Base-by-base conservation (phyloP, 2,113 vertebrate genomes). In the Bostrychus sinensis region DNA sequence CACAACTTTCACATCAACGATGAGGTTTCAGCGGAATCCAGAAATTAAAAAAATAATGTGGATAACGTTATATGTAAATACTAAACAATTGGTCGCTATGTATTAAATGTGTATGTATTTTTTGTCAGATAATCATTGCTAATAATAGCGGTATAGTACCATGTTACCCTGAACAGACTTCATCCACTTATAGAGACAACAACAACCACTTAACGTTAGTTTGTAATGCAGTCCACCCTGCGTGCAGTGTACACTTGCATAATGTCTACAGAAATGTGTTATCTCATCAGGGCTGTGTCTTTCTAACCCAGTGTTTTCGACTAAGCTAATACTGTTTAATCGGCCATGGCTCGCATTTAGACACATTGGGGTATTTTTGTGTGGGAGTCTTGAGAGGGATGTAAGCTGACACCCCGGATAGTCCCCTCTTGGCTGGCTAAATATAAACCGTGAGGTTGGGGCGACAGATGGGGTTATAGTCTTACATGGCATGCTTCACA, bases 331-430 rank as follows among this genome's bases (percentile, higher is more conserved):
- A 9, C n/a, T 45, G 37, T 39, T 14, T 14, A 39, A 39, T 12
- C 5, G 14, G n/a, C 13, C 5, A 26, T 23, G 54, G 62, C 25
- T 26, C 57, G 37, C 30, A 12, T 25, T 71, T 13, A 22, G 56
- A 19, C 43, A 51, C 71, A 62, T 68, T 63, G 11, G n/a, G 26
- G 20, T 84, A 71, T 85, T 81, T 87, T 70, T 79, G 67, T 83
- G 53, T 77, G 53, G 26, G 58, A 32, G 55, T 67, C 56, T 51
- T 19, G 59, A 41, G 70, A 58, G 77, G 60, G 39, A 28, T 90
- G 92, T 89, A 93, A 93, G 32, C 51, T 74, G 91, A 93, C 82
- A 93, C 92, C 81, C n/a, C n/a, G 51, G 46, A 70, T 70, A 64
- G 82, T 73, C 87, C 78, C 74, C 80, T 73, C 73, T 80, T 68